Conservation (phyloP, 2,797 vertebrate species). For the Glossophaga mutica region DNA sequence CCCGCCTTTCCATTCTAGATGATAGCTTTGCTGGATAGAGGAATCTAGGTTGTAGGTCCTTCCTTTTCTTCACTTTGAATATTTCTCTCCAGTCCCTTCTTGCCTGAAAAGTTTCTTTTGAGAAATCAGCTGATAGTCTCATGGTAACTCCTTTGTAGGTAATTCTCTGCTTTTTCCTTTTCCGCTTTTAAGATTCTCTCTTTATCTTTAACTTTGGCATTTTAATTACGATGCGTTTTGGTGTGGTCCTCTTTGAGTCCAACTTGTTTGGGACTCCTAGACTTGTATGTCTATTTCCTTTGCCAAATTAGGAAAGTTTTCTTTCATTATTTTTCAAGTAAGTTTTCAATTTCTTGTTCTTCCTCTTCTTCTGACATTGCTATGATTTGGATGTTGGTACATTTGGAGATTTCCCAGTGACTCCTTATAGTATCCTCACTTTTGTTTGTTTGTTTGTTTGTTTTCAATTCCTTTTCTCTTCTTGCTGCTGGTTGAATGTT, state of each 20-base stretch:
- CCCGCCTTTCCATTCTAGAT: not conserved
- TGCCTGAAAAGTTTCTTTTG: not conserved
- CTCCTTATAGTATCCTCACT: not conserved
- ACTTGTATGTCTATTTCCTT: not conserved
- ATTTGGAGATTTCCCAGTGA: not conserved
- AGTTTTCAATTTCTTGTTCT: not conserved
- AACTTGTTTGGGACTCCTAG: not conserved
- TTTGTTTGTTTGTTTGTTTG: too few relatives aligned
- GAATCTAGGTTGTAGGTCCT: not conserved
- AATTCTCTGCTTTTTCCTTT: not conserved
- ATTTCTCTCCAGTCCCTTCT: not conserved
- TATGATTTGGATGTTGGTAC: not conserved
- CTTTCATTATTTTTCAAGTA: not conserved
- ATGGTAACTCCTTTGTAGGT: not conserved
- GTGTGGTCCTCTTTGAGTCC: not conserved
- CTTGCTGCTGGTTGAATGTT: too few relatives aligned
- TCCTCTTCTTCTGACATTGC: not conserved
- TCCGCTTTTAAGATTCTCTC: not conserved
- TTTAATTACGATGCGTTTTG: not conserved
- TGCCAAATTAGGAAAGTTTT: not conserved
- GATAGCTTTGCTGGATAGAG: not conserved
- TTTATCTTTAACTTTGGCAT: not conserved
- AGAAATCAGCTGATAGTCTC: not conserved
- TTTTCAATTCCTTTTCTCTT: too few relatives aligned
- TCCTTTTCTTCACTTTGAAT: not conserved